Evolutionary conservation across 1,140 invertebrate species (phyloP).

Genomic region (Leptinotarsa undecemlineata): DNA sequence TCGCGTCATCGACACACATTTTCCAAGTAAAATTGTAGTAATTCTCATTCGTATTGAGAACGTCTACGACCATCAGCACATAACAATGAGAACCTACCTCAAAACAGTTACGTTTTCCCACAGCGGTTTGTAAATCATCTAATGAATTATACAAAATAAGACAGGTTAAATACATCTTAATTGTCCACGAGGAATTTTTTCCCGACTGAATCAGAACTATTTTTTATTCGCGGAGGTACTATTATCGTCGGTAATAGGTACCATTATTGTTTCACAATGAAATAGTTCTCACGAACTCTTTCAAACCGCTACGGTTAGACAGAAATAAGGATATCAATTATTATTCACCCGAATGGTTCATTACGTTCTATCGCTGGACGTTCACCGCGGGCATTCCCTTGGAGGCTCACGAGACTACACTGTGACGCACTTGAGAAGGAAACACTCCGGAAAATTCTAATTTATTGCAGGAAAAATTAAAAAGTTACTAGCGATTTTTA

Average conservation of each 20-base stretch:
- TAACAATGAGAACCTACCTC: conserved; percentile 8
- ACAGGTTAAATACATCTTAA: not conserved
- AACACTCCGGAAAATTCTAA: too few relatives aligned
- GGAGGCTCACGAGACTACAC: too few relatives aligned
- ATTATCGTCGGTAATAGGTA: not conserved
- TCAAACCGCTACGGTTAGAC: not conserved
- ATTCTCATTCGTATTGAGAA: not conserved
- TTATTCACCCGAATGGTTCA: not conserved
- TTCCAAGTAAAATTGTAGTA: not conserved
- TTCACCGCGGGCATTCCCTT: too few relatives aligned
- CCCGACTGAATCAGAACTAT: not conserved
- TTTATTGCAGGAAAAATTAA: too few relatives aligned
- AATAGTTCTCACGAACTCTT: not conserved
- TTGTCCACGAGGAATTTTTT: not conserved
- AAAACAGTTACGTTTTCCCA: conserved; percentile 6
- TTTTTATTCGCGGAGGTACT: not conserved
- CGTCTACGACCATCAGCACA: not conserved
- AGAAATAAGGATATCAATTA: not conserved
- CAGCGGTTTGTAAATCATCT: conserved; percentile 2
- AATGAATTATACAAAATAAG: not conserved
- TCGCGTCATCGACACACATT: conserved; percentile 5
- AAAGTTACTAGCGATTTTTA: too few relatives aligned
- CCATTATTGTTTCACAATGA: not conserved
- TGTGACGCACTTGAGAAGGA: too few relatives aligned
- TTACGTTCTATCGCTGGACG: not conserved